Base-by-base conservation (phyloP, 2,113 vertebrate species). In the Ctenodactylus gundi region DNA sequence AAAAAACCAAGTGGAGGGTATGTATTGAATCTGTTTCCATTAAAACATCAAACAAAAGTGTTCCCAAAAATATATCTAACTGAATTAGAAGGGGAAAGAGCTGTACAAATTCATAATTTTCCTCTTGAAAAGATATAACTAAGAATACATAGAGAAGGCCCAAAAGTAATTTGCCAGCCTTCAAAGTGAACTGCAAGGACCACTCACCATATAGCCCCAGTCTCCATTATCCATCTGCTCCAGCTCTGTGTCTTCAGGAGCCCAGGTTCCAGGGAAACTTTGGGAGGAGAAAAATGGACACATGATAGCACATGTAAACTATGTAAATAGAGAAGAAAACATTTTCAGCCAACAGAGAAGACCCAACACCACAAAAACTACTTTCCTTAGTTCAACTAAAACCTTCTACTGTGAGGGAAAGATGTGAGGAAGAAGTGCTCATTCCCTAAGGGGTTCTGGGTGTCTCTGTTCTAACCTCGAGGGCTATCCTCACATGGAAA, bases 181-280 rank as follows among this genome's bases (percentile, higher is more conserved):
- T 89, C 68, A 62, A 77, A 86, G 51, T 1, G 5, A 62, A 53
- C 60, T 68, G 41, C 67, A 44, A 57, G 92, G 46, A 31, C 72
- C 64, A 98, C 99, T 99, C 98, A 99, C 99, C 99, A 99, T 99
- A 99, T 99, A 99, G 97, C 99, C 99, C 99, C 99, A 99, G 99
- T 99, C 99, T 99, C 99, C 99, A 99, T 99, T 99, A 99, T 99
- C 99, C 99, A 99, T 99, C 99, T 99, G 99, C 98, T 98, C 98
- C 95, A 87, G 93, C 88, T 94, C 96, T 95, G 95, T 96, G 97
- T 97, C 97, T 44, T 44, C 57, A 60, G 95, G 93, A 96, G 91
- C 94, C 97, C 97, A 95, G 97, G 72, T 97, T 96, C 97, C 97
- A 97, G 91, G 97, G 89, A 98, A 97, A 91, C 97, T 94, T 92